phyloP scores from a whole-genome alignment of 1,140 invertebrate species.

The Drosophila nannoptera region DNA sequence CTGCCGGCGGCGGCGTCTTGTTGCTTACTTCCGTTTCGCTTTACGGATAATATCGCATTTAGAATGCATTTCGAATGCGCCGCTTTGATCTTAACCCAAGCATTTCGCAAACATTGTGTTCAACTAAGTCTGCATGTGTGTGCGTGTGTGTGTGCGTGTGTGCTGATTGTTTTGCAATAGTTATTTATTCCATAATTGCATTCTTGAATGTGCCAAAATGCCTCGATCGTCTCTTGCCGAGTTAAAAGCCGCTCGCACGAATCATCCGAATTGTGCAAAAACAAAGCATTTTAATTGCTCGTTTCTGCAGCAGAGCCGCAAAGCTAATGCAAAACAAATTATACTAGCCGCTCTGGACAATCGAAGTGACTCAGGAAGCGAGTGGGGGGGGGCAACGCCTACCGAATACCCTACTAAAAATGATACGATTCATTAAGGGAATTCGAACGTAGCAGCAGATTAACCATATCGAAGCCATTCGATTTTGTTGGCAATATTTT shows the following conservation, averaged over 20 bases:
- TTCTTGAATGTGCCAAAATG: conserved; percentile 20
- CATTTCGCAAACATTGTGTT: conserved; percentile 9
- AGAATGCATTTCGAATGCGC: conserved; percentile 55
- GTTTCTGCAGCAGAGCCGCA: conserved; percentile 7
- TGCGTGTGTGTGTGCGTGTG: conserved; percentile 2
- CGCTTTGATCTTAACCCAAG: conserved; percentile 47
- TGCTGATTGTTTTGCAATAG: conserved; percentile 9
- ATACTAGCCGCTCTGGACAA: neutral
- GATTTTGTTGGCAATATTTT: no score
- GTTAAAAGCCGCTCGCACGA: conserved; percentile 3
- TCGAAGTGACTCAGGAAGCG: neutral
- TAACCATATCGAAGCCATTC: no score
- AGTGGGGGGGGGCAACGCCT: neutral
- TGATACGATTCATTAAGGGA: no score
- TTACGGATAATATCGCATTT: conserved; percentile 52
- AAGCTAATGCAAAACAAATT: conserved; percentile 4
- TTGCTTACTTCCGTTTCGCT: conserved; percentile 37
- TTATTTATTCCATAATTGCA: conserved; percentile 11
- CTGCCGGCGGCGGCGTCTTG: conserved; percentile 22
- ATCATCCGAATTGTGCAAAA: conserved; percentile 21
- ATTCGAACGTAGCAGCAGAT: no score
- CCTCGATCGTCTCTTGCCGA: neutral
- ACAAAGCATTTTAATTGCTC: conserved; percentile 43
- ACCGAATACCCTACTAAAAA: conserved; percentile 15
- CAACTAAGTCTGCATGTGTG: neutral